Base-by-base conservation (phyloP, 2,113 vertebrate species). In the Oreocharis arfaki region DNA sequence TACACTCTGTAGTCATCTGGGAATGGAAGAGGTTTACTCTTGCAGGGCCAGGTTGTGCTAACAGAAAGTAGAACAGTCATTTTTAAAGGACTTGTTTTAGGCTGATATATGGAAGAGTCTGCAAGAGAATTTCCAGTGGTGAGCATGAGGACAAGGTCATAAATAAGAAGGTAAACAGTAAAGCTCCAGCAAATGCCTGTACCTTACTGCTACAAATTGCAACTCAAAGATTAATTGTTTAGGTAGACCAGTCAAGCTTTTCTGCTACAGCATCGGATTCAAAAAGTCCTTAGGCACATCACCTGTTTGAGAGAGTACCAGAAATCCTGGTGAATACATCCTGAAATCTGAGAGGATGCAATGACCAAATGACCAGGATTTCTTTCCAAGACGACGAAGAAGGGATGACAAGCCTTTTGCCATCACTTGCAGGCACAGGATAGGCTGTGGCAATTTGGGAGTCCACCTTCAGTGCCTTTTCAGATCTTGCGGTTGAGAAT, bases 161-260 rank as follows among this genome's bases (percentile, higher is more conserved):
- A 95, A 95, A 96, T 87, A 84, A 96, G 82, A 80, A 49, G 33
- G 33, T 23, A 92, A 61, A 39, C 10, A 53, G 39, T 41, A 69
- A 92, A 85, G 24, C 23, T 61, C 26, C 75, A 86, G 50, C 15
- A 90, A 95, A 63, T 56, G 35, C 42, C 60, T 70, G 35, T 3
- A 8, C 50, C 42, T 67, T 67, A 27, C 47, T 75, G 55, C 57
- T 80, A 59, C 63, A 89, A 69, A 73, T 28, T 44, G 37, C 50
- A 82, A 20, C 49, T 47, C 61, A 41, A 80, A 74, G 59, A 78
- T 74, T 78, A 67, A 76, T 35, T 22, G 22, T 35, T 47, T 21
- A 42, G 17, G 33, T 46, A n/a, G 5, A 71, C 11, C 30, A 76
- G 24, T 13, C 30, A 78, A 74, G 60, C 7, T 82, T 75, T 59